These are phyloP conservation scores for Suncus etruscus DNA, from an alignment of 2,113 vertebrate genomes.

Conservation along the genomic window DNA sequence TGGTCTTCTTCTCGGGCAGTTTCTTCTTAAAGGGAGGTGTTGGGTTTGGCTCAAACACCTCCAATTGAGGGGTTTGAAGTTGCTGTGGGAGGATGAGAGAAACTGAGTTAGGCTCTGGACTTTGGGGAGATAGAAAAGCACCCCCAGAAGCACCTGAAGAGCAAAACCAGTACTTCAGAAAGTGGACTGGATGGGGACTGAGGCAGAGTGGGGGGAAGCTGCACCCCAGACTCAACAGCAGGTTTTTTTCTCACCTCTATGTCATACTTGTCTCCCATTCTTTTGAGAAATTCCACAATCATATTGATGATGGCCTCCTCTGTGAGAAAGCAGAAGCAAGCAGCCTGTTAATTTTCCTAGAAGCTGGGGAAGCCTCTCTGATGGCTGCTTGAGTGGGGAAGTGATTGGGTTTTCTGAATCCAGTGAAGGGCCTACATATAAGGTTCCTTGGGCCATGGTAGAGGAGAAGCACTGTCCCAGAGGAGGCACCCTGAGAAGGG, in stretches of 20 bases:
- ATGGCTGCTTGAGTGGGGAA: background rate
- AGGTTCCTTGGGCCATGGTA: background rate
- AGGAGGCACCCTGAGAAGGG: background rate
- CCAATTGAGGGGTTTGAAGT: background rate
- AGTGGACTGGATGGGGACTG: background rate
- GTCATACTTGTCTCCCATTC: conserved; percentile 69
- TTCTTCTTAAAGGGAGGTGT: conserved; percentile 41
- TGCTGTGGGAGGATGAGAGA: background rate
- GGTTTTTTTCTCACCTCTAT: conserved; percentile 66
- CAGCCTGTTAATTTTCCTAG: background rate
- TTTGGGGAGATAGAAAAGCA: background rate
- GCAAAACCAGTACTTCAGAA: background rate
- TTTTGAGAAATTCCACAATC: conserved; percentile 71
- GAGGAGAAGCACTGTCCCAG: background rate
- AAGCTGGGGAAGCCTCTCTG: background rate
- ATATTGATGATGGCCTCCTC: conserved; percentile 65
- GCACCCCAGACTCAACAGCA: rapidly evolving
- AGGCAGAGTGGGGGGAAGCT: background rate
- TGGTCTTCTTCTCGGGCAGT: conserved; percentile 81
- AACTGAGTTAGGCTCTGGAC: background rate
- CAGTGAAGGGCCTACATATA: background rate
- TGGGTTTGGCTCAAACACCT: background rate
- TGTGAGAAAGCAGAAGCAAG: conserved; percentile 28
- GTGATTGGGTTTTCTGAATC: background rate
- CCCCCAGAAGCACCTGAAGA: background rate